Evolutionary conservation across 1,140 invertebrate genomes (phyloP), one percentile per base, ranked within the genome.

Genomic region (Aphaenogaster rudis): DNA sequence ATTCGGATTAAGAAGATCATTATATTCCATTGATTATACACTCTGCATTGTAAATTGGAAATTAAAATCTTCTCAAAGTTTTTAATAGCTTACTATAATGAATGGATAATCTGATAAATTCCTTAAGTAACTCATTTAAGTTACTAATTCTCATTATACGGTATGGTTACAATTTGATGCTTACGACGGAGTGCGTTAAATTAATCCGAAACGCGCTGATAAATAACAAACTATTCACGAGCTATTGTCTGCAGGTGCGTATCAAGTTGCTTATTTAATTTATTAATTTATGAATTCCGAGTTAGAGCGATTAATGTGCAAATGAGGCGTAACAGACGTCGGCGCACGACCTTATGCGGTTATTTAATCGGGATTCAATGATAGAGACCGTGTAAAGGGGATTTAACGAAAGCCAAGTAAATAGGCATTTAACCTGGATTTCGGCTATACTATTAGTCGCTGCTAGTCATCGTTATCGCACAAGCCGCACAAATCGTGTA

Each of bases 261-360:
- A 13, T 59, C 71, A 59, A 13, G 1, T 54, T 21, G 21, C 28
- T 28, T 28, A 28, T 28, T 28, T 28, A 28, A 28, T 28, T 28
- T 28, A 28, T 28, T 28, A 28, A 28, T 28, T 28, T 28, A 28
- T 28, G 28, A 28, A 88, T 76, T 88, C 71, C 71, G 57, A 54
- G 57, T 77, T 39, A 36, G 21, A 78, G 66, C 63, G 71, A 76
- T 77, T 88, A 90, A 89, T 88, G 88, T 86, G 90, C 91, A 92
- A 92, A 91, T 91, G 82, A 48, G 33, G 9, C 71, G 59, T 52
- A 66, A 42, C 50, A 52, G 4, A 52, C 36, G 28, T 7, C 36
- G 45, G 17, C 17, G 36, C 36, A 21, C 39, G 21, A 48, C 59
- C 66, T 28, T 28, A 28, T 59, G 66, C 67, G 67, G 52, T 63